Evolutionary conservation across 2,797 vertebrate species (phyloP), one percentile per base, ranked within the genome.

Genomic region (Graptemys geographica): DNA sequence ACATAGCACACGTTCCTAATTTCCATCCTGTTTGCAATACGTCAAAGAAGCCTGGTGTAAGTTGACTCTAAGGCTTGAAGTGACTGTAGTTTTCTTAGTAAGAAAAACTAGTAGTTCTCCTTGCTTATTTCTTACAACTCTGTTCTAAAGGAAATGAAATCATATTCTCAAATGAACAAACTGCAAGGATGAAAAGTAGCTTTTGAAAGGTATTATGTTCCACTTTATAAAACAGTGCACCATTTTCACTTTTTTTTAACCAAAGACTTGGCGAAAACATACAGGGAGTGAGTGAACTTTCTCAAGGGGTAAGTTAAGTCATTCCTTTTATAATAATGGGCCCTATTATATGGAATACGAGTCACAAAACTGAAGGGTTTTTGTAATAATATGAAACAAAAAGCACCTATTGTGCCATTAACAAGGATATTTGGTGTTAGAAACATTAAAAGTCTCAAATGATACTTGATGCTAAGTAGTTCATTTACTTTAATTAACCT

Each of bases 271-370:
- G 59, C 33, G 52, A 81, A 95, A 96, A 90, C 28, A 53, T 59
- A 37, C 52, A 81, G 31, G 44, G 15, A 83, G 81, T 83, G 19
- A 72, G 23, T 94, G 89, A 93, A 83, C 88, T 87, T 94, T 76
- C 41, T 96, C 87, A 49, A 49, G 13, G 41, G 15, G 10, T 86
- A 80, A 94, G 3, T 52, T 89, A 94, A 92, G 8, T 74, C 3
- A 89, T 92, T 96, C 94, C 6, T 95, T 93, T 85, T 92, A 31
- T 84, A 82, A 44, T 90, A 92, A 93, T 86, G 56, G 27, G 56
- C 82, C n/a, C 1, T 4, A 86, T 90, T 95, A 84, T 84, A 90
- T 81, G 76, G 33, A 89, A 79, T 81, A 69, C 2, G 84, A 59
- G 11, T 3, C 47, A 82, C 44, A 90, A 69, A 92, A 90, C 16